phyloP scores from a whole-genome alignment of 2,797 vertebrate genomes.

The Sebastes oblongus region DNA sequence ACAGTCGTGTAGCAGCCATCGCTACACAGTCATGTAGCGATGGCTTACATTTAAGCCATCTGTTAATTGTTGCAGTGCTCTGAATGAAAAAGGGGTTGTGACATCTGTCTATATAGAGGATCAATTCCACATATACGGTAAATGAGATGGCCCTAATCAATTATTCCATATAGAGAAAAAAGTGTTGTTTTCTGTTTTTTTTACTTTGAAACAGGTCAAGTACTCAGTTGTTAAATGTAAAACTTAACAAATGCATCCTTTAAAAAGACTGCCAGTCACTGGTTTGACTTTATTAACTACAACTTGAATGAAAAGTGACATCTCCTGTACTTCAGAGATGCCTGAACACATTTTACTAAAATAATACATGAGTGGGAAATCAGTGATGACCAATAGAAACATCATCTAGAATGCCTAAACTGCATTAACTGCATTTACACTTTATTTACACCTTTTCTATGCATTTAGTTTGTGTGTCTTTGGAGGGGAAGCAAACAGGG shows the following conservation, averaged over 20 bases:
- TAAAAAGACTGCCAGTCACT: neutral
- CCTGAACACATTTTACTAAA: neutral
- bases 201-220: neutral
- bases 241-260: neutral
- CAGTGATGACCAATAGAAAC: accelerated
- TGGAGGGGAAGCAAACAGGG: neutral
- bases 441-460: neutral
- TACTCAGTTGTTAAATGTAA: neutral
- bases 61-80: neutral
- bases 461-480: neutral
- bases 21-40: too few relatives aligned
- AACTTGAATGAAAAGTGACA: neutral
- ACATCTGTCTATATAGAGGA: constrained; percentile 22
- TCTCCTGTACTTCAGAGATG: neutral
- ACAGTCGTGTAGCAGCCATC: too few relatives aligned
- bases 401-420: neutral
- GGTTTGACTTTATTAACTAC: neutral
- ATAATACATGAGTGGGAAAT: neutral
- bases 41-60: neutral
- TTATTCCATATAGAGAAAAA: neutral
- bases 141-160: neutral
- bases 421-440: neutral
- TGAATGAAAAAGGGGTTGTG: neutral
- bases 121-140: neutral
- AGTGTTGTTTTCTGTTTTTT: neutral